A percentile compares a stretch with the other conserved stretches of the same genome.
Conservation (phyloP, 2,797 vertebrate species). For the Vultur gryphus region DNA sequence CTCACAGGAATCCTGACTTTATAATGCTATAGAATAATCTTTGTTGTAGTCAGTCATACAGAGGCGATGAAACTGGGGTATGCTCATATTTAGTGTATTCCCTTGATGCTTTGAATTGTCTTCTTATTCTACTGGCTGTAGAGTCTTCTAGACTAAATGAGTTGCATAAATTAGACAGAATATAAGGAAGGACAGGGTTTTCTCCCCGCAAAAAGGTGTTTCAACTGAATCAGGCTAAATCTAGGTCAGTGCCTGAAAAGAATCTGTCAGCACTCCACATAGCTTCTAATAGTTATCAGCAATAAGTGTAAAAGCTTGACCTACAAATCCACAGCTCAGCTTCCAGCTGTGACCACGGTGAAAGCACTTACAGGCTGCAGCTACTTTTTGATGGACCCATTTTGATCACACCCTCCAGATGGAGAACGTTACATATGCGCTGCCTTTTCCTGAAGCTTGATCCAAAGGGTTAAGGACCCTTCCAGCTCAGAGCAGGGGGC, state of each 20-base stretch:
- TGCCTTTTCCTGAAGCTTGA: background rate
- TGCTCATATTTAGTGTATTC: background rate
- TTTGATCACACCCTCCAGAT: background rate
- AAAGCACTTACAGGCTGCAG: background rate
- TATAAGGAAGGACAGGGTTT: background rate
- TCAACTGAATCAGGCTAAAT: background rate
- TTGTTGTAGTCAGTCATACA: background rate
- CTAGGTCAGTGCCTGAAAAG: conserved; percentile 21
- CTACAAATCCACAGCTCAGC: background rate
- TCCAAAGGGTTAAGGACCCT: background rate
- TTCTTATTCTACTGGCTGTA: background rate
- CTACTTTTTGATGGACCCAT: background rate
- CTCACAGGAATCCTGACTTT: background rate
- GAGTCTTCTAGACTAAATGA: background rate
- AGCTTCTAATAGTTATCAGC: background rate
- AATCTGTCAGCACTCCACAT: background rate
- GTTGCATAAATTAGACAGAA: background rate
- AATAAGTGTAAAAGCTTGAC: background rate
- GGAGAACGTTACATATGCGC: background rate
- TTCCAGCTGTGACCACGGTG: background rate
- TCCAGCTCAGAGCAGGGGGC: background rate
- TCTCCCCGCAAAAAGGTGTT: background rate
- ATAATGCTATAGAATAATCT: background rate
- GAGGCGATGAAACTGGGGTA: background rate
- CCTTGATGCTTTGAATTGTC: background rate